These are phyloP conservation scores for Glaucomys volans DNA, from an alignment of 2,113 vertebrate genomes.

Conservation along the genomic window DNA sequence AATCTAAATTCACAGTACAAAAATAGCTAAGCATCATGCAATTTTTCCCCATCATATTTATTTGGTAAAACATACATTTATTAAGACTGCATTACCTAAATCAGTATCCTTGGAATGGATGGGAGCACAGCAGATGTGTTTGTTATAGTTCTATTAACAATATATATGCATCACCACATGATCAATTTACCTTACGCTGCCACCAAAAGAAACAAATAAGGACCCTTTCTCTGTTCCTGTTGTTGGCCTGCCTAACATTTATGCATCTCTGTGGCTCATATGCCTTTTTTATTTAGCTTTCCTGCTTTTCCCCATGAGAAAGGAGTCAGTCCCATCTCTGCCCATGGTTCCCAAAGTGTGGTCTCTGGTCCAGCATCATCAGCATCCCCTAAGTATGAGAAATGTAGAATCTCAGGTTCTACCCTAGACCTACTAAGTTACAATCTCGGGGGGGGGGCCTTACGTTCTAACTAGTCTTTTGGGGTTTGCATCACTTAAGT, in stretches of 20 bases:
- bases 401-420: not conserved
- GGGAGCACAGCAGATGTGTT: not conserved
- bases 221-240: not conserved
- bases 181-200: not conserved
- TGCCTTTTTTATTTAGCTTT: not conserved
- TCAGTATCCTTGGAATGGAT: not conserved
- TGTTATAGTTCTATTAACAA: not conserved
- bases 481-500: not conserved
- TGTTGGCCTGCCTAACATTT: not conserved
- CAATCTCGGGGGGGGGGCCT: not conserved
- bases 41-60: not conserved
- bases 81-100: constrained; percentile 27
- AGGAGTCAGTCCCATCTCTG: not conserved
- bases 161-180: not conserved
- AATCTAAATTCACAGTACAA: constrained; percentile 1
- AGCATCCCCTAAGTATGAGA: not conserved
- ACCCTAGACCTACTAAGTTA: not conserved
- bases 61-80: not conserved
- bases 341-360: not conserved
- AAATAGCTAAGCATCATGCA: not conserved
- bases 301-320: not conserved
- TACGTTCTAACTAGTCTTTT: not conserved
- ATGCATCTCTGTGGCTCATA: not conserved
- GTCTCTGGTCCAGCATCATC: not conserved
- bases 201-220: not conserved